These are phyloP conservation scores for Sinella curviseta DNA, from an alignment of 1,140 invertebrate species.

Conservation along the genomic window DNA sequence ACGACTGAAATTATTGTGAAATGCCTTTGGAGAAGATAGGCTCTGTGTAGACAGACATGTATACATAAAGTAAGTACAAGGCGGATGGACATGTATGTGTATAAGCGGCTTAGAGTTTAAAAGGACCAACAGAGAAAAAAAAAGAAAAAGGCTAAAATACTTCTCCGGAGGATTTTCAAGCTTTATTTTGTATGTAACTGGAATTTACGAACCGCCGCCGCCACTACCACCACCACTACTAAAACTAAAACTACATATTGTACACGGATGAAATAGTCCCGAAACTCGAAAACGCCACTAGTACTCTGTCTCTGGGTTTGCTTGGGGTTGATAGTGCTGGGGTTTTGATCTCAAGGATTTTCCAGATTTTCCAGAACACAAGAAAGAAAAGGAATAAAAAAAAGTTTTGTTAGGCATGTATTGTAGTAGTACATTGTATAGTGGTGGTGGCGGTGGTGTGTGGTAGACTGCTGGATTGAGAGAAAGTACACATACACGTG, in stretches of 20 bases:
- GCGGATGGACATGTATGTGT: not conserved
- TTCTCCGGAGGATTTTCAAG: not conserved
- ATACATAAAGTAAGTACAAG: no score
- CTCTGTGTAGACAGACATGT: no score
- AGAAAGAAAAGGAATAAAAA: not conserved
- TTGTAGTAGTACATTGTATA: not conserved
- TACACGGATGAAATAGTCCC: not conserved
- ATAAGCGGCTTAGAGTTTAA: not conserved
- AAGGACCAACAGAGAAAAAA: not conserved
- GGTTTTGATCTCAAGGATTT: conserved; percentile 24
- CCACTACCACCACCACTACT: not conserved
- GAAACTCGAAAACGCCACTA: no score
- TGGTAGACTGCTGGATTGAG: not conserved
- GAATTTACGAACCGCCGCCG: not conserved
- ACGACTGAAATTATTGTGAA: not conserved
- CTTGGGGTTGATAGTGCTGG: not conserved
- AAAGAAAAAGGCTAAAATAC: not conserved
- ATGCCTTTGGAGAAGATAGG: not conserved
- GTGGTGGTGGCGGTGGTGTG: not conserved
- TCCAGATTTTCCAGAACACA: not conserved
- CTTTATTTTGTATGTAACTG: not conserved
- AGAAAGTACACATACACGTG: not conserved
- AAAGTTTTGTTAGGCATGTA: no score
- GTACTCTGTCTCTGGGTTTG: not conserved
- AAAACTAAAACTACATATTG: not conserved